A percentile compares a stretch with the other conserved stretches of the same genome.
Conservation (phyloP, 2,797 vertebrate species). For the Botia kubotai region DNA sequence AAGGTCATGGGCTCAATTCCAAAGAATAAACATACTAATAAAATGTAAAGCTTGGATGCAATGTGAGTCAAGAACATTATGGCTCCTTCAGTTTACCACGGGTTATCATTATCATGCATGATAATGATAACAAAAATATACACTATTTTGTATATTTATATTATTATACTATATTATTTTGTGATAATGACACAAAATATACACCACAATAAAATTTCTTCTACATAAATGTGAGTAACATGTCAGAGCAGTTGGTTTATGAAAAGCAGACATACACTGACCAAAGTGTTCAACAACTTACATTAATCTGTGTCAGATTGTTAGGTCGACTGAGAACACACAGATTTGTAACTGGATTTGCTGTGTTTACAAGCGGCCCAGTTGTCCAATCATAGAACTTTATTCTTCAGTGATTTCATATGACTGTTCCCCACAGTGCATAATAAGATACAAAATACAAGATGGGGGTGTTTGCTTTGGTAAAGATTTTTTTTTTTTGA, state of each 20-base stretch:
- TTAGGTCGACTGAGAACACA: background rate
- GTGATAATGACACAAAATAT: background rate
- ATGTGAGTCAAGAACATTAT: no score
- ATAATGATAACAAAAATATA: no score
- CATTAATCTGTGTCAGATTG: background rate
- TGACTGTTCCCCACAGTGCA: background rate
- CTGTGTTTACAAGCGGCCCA: background rate
- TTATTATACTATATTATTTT: no score
- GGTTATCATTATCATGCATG: no score
- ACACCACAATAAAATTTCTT: background rate
- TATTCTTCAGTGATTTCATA: background rate
- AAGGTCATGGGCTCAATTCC: background rate
- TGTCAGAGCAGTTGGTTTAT: background rate
- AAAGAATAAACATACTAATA: background rate
- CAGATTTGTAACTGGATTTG: background rate
- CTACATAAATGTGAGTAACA: slow-evolving; percentile 10
- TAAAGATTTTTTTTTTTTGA: no score
- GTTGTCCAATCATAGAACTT: background rate
- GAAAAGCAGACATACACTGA: background rate
- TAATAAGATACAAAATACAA: background rate
- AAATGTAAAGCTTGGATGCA: no score
- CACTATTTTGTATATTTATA: no score
- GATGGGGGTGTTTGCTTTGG: background rate
- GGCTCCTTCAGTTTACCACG: no score
- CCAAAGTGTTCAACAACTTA: background rate